These are phyloP conservation scores for Melanotaenia parkinsoni DNA, from an alignment of 2,797 vertebrate species.

Conservation along the genomic window DNA sequence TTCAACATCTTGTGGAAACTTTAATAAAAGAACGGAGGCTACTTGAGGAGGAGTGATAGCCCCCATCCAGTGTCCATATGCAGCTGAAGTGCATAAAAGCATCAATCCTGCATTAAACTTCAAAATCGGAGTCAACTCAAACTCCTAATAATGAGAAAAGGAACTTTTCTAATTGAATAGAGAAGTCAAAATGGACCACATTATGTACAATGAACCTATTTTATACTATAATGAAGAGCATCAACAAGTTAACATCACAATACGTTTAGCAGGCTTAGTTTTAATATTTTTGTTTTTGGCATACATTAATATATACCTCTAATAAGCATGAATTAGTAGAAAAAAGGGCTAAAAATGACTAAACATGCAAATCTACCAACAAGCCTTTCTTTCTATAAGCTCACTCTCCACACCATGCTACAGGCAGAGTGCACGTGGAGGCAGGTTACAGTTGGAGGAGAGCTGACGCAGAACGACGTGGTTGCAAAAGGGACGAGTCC, in stretches of 20 bases:
- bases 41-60: no score
- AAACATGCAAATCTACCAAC: conserved; percentile 31
- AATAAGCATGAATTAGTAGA: neutral
- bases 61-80: no score
- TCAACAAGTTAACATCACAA: no score
- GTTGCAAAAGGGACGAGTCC: conserved; percentile 86
- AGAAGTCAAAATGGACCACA: no score
- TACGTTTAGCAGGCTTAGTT: no score
- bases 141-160: no score
- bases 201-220: neutral
- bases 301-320: neutral
- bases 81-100: no score
- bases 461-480: conserved; percentile 81
- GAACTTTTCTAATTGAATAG: no score
- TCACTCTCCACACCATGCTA: conserved; percentile 72
- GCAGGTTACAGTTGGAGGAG: conserved; percentile 87
- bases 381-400: conserved; percentile 6
- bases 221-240: neutral
- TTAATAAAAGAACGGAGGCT: no score
- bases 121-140: no score
- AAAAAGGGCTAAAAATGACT: neutral
- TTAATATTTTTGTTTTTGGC: neutral
- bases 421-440: conserved; percentile 34
- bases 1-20: no score
- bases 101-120: no score